phyloP scores from a whole-genome alignment of 2,888 invertebrate species.

The Leptarthrus brevirostris region DNA sequence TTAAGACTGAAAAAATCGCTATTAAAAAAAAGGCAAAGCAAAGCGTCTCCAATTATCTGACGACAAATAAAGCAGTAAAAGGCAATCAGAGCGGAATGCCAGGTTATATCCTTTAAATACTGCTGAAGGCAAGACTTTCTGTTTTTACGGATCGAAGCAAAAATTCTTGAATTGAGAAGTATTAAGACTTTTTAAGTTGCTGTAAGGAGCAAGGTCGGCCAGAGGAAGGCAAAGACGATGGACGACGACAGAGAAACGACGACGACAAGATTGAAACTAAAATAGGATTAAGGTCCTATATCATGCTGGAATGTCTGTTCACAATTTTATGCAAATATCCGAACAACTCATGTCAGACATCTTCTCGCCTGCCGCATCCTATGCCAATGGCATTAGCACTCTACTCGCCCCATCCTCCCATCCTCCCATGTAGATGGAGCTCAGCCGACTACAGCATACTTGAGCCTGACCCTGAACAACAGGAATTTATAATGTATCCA shows the following conservation, averaged over 20 bases:
- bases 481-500: constrained; percentile 39
- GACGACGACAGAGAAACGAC: neutral
- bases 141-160: neutral
- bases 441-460: neutral
- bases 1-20: neutral
- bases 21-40: too few relatives aligned
- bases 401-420: neutral
- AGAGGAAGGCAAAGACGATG: neutral
- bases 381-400: neutral
- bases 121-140: neutral
- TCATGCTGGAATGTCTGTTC: constrained; percentile 35
- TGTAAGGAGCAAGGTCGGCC: neutral
- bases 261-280: constrained; percentile 36
- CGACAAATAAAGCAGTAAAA: constrained; percentile 1
- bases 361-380: constrained; percentile 1
- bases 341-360: constrained; percentile 33
- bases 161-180: constrained; percentile 25
- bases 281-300: constrained; percentile 35
- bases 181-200: neutral
- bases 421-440: neutral
- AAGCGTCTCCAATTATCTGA: neutral
- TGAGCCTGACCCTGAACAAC: constrained; percentile 10
- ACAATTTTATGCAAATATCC: constrained; percentile 45
- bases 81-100: neutral
- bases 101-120: neutral